Conservation (phyloP, 2,797 vertebrate genomes). For the Rhadinocentrus ornatus region DNA sequence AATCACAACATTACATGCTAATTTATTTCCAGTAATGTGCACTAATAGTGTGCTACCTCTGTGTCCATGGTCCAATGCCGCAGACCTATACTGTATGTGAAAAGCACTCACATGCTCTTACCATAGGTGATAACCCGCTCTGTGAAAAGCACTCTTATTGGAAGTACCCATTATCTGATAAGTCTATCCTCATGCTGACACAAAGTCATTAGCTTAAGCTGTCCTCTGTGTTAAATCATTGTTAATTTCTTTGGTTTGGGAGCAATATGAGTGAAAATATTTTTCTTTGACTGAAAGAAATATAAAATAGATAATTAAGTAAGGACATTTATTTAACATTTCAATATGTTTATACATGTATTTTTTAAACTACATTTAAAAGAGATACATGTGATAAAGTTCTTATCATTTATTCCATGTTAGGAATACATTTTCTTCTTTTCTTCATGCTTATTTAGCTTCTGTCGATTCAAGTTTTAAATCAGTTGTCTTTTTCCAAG, state of each 20-base stretch:
- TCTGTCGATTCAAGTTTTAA: constrained; percentile 51
- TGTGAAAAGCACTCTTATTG: constrained; percentile 79
- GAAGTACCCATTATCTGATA: constrained; percentile 80
- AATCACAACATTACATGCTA: constrained; percentile 73
- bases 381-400: not conserved
- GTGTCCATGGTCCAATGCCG: constrained; percentile 69
- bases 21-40: constrained; percentile 75
- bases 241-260: constrained; percentile 65
- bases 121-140: constrained; percentile 79
- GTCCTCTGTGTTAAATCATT: constrained; percentile 70
- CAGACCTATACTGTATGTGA: constrained; percentile 67
- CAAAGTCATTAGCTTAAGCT: constrained; percentile 80
- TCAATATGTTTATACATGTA: not conserved
- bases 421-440: constrained; percentile 18
- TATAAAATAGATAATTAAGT: constrained; percentile 16
- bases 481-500: constrained; percentile 56
- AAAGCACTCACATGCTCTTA: constrained; percentile 81
- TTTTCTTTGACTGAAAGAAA: constrained; percentile 47
- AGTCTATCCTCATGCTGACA: constrained; percentile 76
- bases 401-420: constrained; percentile 1
- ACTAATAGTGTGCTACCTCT: constrained; percentile 68
- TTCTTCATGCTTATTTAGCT: constrained; percentile 33
- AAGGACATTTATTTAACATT: not conserved
- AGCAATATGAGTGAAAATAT: constrained; percentile 43
- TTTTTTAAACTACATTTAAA: not conserved